Evolutionary conservation across 2,113 vertebrate species (phyloP), one percentile per base, ranked within the genome.

Genomic region (Leptobrachium ailaonicum): DNA sequence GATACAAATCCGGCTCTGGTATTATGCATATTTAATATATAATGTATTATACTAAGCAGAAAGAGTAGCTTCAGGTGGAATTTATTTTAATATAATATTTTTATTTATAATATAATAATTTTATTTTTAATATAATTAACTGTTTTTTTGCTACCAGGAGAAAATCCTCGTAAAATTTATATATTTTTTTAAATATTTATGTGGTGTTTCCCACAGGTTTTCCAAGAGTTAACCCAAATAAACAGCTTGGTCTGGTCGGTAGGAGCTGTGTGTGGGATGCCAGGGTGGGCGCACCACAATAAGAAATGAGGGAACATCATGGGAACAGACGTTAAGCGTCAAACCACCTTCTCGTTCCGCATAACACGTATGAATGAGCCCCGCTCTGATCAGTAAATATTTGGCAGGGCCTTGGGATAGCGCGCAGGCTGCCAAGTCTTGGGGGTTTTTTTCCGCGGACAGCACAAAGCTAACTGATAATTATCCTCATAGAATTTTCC

Each of bases 261-360:
- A 40, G 54, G 74, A 54, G 47, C 74, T 76, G 63, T 67, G 63
- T 76, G 74, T 76, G 74, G 63, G 74, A 66, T 66, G 47, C 32
- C 41, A 11, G 73, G 54, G 41, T 45, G 14, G 43, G 60, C 14
- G 54, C 53, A 66, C 63, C 74, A 45, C 63, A 76, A 20, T 47
- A 40, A 43, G 47, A 60, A 76, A 53, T 76, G 44, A 76, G 63
- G 56, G 47, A 76, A 13, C 45, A 66, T 53, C 73, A 60, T 60
- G 56, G 56, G 56, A 60, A 8, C 1, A 60, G 56, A 12, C 50
- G 50, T 11, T 54, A 54, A 64, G 20, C 32, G 41, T 62, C 60
- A 43, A 40, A 43, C 62, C n/a, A 66, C 62, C 62, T 75, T 8
- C 60, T 41, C 10, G 50, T 43, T 42, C 14, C n/a, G 13, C 54